Conservation (phyloP, 2,888 invertebrate genomes). For the Lydus trimaculatus region DNA sequence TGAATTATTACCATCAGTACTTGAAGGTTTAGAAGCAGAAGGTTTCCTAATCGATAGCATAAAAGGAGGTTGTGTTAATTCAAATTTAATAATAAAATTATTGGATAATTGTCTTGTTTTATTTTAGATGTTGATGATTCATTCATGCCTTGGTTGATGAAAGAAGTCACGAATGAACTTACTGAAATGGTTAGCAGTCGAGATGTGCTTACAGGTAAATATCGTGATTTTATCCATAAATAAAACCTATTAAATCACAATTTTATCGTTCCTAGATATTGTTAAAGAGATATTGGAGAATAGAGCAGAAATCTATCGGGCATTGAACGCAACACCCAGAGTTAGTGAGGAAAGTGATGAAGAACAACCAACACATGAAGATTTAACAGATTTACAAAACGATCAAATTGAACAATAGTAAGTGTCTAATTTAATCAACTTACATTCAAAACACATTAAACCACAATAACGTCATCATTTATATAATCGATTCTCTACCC, state of each 20-base stretch:
- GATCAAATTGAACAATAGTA: slow-evolving; percentile 28
- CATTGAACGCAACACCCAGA: slow-evolving; percentile 53
- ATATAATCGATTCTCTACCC: slow-evolving; percentile 13
- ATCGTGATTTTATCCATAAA: not conserved
- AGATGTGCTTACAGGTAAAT: slow-evolving; percentile 77
- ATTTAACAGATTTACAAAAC: slow-evolving; percentile 49
- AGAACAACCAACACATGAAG: slow-evolving; percentile 48
- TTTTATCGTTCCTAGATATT: slow-evolving; percentile 65
- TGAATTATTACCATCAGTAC: slow-evolving; percentile 83
- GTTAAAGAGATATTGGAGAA: slow-evolving; percentile 80
- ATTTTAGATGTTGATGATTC: slow-evolving; percentile 76
- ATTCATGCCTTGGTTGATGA: slow-evolving; percentile 88
- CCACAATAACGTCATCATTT: slow-evolving; percentile 22
- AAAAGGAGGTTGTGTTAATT: slow-evolving; percentile 63
- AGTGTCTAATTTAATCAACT: slow-evolving; percentile 25
- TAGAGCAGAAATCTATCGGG: slow-evolving; percentile 70
- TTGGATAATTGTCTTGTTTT: not conserved
- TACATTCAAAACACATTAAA: slow-evolving; percentile 36
- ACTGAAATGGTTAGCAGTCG: slow-evolving; percentile 82
- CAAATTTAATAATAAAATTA: not conserved
- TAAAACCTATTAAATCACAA: not conserved
- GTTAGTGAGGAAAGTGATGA: slow-evolving; percentile 48
- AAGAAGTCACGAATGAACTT: slow-evolving; percentile 81
- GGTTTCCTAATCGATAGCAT: slow-evolving; percentile 72
- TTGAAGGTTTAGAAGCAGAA: slow-evolving; percentile 80